These are phyloP conservation scores for Trinorchestia longiramus DNA, from an alignment of 1,140 invertebrate genomes.

Conservation along the genomic window DNA sequence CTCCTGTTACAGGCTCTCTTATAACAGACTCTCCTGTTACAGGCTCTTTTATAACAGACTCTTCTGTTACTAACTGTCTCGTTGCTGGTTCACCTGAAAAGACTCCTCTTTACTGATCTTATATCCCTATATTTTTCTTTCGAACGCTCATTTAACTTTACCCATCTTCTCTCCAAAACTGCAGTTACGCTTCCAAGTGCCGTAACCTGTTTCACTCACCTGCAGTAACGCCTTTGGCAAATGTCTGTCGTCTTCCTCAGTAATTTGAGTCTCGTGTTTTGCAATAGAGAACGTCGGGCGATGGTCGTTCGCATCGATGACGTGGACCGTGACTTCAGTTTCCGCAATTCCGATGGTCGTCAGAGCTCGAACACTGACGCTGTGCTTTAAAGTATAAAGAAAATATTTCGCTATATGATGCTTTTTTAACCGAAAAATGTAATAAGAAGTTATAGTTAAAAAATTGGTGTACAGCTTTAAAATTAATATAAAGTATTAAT, in stretches of 20 bases:
- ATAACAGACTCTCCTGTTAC: not conserved
- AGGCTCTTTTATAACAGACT: not conserved
- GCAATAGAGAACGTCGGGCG: constrained; percentile 17
- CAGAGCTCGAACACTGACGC: constrained; percentile 7
- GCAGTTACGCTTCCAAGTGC: not conserved
- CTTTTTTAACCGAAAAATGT: not conserved
- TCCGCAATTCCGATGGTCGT: constrained; percentile 6
- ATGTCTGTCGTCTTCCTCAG: constrained; percentile 57
- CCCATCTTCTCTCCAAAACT: not conserved
- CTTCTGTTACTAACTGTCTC: not conserved
- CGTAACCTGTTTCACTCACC: not conserved
- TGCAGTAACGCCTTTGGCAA: constrained; percentile 50
- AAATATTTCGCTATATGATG: not conserved
- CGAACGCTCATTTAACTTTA: not conserved
- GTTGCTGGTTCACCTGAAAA: not conserved
- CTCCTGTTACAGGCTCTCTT: no score
- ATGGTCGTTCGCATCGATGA: constrained; percentile 54
- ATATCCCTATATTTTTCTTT: not conserved
- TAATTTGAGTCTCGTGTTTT: constrained; percentile 55
- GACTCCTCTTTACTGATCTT: not conserved
- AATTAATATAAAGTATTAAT: not conserved
- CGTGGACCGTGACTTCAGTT: constrained; percentile 43
- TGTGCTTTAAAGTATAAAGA: not conserved
- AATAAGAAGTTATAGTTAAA: not conserved
- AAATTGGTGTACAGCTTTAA: not conserved